Percentiles rank a stretch among this genome's conserved stretches.
Evolutionary conservation across 2,113 vertebrate species (phyloP).

Genomic region (Megaceryle torquata): DNA sequence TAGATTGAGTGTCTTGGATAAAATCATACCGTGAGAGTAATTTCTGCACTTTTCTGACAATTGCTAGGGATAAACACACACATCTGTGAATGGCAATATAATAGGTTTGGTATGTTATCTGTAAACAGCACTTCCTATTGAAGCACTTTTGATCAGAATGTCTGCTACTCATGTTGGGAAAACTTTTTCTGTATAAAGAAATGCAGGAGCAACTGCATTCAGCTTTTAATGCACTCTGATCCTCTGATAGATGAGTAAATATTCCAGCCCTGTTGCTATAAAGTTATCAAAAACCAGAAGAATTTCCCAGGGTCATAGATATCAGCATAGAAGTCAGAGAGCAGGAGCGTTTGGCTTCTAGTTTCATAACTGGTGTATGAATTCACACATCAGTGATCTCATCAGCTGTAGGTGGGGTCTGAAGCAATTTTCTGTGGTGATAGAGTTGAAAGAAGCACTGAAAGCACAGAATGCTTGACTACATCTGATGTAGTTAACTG

Average conservation of each 20-base stretch:
- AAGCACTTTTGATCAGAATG: neutral
- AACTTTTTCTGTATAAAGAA: neutral
- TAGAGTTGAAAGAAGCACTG: neutral
- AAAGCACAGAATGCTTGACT: constrained; percentile 9
- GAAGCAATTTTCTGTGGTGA: neutral
- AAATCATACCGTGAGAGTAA: neutral
- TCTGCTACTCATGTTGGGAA: neutral
- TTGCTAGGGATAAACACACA: neutral
- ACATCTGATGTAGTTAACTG: neutral
- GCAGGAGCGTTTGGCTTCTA: neutral
- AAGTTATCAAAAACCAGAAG: neutral
- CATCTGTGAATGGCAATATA: neutral
- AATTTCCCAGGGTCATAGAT: neutral
- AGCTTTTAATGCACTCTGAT: neutral
- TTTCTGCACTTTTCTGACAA: neutral
- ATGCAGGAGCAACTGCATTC: neutral
- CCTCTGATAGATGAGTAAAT: neutral
- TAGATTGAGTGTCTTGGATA: neutral
- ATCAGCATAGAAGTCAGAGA: neutral
- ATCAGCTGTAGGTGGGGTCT: neutral
- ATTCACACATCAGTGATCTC: neutral
- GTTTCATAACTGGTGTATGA: neutral
- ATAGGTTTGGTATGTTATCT: neutral
- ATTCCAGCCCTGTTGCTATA: neutral
- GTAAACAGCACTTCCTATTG: neutral